Evolutionary conservation across 2,797 vertebrate species (phyloP), one percentile per base, ranked within the genome.

Genomic region (Limnodromus scolopaceus): DNA sequence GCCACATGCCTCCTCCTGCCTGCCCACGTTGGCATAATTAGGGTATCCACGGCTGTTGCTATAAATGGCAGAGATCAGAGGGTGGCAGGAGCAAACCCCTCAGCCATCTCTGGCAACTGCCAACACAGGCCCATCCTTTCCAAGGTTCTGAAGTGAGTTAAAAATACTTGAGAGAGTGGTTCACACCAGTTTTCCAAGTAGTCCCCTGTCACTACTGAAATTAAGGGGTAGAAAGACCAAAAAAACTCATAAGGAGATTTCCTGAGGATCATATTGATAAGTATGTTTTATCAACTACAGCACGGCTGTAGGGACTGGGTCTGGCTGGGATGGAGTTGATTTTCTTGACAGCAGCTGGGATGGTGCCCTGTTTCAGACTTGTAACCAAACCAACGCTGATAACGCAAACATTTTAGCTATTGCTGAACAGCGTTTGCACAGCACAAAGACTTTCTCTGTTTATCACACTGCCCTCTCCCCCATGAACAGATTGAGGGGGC

Each of bases 1-100:
- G 84, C 81, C 93, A 95, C 87, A 71, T 16, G 71, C 38, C 84
- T 91, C 84, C 93, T 77, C 51, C 72, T 86, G 86, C 89, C 76
- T 36, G 81, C 75, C 72, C 66, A 94, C 75, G 84, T 16, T 91
- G 78, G 54, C 2, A 3, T 76, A 38, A 72, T 94, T 85, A 76
- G 63, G 66, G 63, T 46, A 87, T 48, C 49, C 66, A 19, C 0
- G 12, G 69, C 74, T 64, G 55, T 48, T 85, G 74, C 92, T 95
- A 89, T 69, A 91, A 94, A 79, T 41, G 82, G 63, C 84, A 45
- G 74, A 45, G 82, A 91, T 25, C 58, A 57, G 82, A 84, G 66
- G 75, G 86, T 64, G 78, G 71, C 32, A 87, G 63, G 15, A 87
- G 49, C 58, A 76, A 75, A 55, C 30, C 4, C 32, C 48, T 61